Evolutionary conservation across 2,113 vertebrate species (phyloP).

Genomic region (Zosterops hypoxanthus): DNA sequence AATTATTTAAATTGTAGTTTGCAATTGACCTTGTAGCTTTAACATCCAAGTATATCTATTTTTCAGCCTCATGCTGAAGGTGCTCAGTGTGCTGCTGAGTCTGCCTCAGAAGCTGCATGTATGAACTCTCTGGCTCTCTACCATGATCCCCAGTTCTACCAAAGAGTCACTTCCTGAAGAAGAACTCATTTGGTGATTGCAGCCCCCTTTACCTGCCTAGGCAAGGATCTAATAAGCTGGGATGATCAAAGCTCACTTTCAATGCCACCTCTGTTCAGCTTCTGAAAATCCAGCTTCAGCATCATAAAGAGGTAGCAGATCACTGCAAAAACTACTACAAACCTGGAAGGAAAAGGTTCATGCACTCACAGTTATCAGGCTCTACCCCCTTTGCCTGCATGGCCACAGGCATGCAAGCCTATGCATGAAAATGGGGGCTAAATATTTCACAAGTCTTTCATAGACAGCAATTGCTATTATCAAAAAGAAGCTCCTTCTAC

Average conservation of each 20-base stretch:
- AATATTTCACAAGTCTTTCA: neutral
- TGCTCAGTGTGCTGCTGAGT: neutral
- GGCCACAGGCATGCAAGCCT: neutral
- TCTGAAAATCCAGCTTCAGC: neutral
- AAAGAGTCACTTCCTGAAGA: neutral
- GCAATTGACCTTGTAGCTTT: neutral
- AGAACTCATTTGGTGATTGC: neutral
- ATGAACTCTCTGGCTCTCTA: neutral
- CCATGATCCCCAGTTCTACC: neutral
- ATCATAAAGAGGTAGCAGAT: neutral
- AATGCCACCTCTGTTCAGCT: neutral
- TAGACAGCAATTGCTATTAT: neutral
- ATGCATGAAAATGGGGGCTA: rapidly evolving
- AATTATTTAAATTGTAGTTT: neutral
- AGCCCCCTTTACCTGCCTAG: neutral
- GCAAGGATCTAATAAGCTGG: neutral
- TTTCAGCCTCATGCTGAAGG: neutral
- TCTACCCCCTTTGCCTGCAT: neutral
- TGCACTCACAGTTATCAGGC: neutral
- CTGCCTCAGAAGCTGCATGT: neutral
- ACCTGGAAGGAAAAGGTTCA: neutral
- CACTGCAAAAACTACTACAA: neutral
- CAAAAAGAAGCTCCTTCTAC: neutral
- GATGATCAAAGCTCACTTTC: neutral
- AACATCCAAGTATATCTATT: neutral